These are phyloP conservation scores for Etheostoma cragini DNA, from an alignment of 2,113 vertebrate species.

Conservation along the genomic window DNA sequence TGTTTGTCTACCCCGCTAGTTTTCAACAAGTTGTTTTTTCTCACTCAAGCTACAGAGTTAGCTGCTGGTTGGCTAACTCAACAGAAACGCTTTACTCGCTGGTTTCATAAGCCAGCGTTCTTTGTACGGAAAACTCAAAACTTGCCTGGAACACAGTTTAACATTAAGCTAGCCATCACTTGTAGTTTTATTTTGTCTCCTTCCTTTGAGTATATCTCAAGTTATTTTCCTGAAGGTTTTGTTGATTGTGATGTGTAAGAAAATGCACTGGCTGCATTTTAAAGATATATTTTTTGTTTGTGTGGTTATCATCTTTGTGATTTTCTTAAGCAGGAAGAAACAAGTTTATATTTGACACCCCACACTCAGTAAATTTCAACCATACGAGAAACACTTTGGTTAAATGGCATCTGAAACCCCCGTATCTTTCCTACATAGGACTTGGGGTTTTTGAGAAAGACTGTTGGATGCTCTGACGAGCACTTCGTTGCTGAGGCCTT, in stretches of 20 bases:
- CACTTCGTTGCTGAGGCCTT: not conserved
- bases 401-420: not conserved
- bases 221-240: constrained; percentile 39
- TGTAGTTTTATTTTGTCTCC: not conserved
- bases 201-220: constrained; percentile 9
- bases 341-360: not conserved
- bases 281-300: constrained; percentile 32
- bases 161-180: not conserved
- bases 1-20: constrained; percentile 4
- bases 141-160: constrained; percentile 52
- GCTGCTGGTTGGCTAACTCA: constrained; percentile 93
- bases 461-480: not conserved
- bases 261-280: constrained; percentile 74
- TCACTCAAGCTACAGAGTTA: constrained; percentile 78
- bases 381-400: too few species aligned
- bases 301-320: constrained; percentile 43
- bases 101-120: constrained; percentile 68
- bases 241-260: constrained; percentile 25
- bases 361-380: not conserved
- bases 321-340: constrained; percentile 32
- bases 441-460: not conserved
- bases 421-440: not conserved
- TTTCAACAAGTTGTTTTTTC: constrained; percentile 30
- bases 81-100: constrained; percentile 40
- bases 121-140: constrained; percentile 59